phyloP scores from a whole-genome alignment of 1,140 invertebrate species.

The Bilobella aurantiaca region DNA sequence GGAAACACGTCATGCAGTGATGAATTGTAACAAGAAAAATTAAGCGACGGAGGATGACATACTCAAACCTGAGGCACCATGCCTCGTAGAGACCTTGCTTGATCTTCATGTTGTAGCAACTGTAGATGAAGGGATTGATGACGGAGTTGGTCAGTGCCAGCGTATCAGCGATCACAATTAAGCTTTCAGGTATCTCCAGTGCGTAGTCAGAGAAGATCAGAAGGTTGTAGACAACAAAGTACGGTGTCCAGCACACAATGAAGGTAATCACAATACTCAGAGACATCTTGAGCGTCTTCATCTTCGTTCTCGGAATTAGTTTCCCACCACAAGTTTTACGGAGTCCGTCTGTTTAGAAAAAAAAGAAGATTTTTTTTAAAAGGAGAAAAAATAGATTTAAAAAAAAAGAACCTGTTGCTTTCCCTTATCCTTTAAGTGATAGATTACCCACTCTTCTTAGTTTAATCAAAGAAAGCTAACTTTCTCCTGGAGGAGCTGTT shows the following conservation, averaged over 20 bases:
- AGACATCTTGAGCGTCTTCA: conserved; percentile 43
- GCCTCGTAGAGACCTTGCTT: conserved; percentile 28
- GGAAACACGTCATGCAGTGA: neutral
- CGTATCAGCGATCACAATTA: conserved; percentile 41
- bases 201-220: conserved; percentile 42
- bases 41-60: conserved; percentile 9
- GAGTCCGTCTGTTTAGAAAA: conserved; percentile 23
- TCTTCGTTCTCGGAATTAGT: conserved; percentile 38
- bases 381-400: no score
- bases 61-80: conserved; percentile 32
- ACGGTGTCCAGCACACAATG: conserved; percentile 44
- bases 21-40: neutral
- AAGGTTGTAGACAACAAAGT: conserved; percentile 41
- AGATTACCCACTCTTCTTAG: neutral
- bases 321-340: conserved; percentile 32
- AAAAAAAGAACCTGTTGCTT: neutral
- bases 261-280: conserved; percentile 42
- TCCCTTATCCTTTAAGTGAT: no score
- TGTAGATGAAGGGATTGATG: conserved; percentile 43
- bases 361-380: no score
- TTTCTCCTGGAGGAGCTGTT: neutral
- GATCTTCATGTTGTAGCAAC: conserved; percentile 41
- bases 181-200: conserved; percentile 37
- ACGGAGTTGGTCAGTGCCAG: conserved; percentile 43
- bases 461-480: neutral